Base-by-base conservation (phyloP, 2,888 invertebrate species). In the Plemyria rubiginata region DNA sequence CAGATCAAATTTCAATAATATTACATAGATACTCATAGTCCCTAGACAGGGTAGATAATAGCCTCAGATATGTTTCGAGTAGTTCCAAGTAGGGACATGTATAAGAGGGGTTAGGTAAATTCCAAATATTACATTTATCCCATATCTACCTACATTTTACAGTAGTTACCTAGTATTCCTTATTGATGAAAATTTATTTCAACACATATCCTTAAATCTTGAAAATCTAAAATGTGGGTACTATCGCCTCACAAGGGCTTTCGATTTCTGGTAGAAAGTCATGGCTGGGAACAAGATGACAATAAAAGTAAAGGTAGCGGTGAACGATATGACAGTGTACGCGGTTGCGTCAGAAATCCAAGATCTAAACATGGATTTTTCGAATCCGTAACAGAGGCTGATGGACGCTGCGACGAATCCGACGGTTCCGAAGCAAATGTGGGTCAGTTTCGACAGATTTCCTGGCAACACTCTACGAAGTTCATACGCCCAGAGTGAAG, bases 401-500 rank as follows among this genome's bases (percentile, higher is more conserved):
- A 86, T 71, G 54, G 68, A 62, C 16, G 68, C 60, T 9, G 80
- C 59, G 0, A 54, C 63, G 57, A 85, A 85, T 4, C 75, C 85
- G 0, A 85, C 77, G 8, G 74, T 75, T 0, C 87, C 87, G 43
- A 86, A 84, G 61, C 80, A 79, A 59, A 87, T 83, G 66, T 87
- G 87, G 4, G 80, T 80, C 11, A 85, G 67, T 61, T 86, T 87
- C 1, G 84, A 81, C 12, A 84, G 50, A 56, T 79, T 85, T 2
- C 72, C 74, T 5, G 82, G 81, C 11, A 87, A 58, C 57, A 69
- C 74, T 36, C 67, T 75, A 7, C 85, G 75, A 11, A 82, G 69
- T 62, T 86, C 86, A 51, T 73, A 76, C 0, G 84, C 81, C 73
- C 82, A 87, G n/a, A 85, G 77, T 0, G 87, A 85, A 16, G 82